These are phyloP conservation scores for Malachius bipustulatus DNA, from an alignment of 2,888 invertebrate species.

Conservation along the genomic window DNA sequence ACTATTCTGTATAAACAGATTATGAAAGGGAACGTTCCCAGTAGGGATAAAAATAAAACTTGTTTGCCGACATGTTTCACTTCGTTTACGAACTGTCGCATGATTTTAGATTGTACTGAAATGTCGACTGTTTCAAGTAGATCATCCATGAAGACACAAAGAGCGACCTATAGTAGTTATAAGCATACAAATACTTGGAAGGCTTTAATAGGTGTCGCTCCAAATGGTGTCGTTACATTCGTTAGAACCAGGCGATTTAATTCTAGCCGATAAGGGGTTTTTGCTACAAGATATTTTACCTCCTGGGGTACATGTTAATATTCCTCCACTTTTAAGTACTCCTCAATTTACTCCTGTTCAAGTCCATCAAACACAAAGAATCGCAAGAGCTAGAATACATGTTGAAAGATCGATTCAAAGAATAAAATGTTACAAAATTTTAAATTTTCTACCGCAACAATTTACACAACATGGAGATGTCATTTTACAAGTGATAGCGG, in stretches of 20 bases:
- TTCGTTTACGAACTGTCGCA: constrained; percentile 10
- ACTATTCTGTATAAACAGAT: constrained; percentile 9
- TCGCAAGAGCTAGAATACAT: constrained; percentile 5
- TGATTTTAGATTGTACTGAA: constrained; percentile 11
- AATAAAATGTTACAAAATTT: constrained; percentile 7
- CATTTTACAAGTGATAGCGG: constrained; percentile 1
- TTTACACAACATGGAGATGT: constrained; percentile 4
- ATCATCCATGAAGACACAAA: not conserved
- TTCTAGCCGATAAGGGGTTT: constrained; percentile 22
- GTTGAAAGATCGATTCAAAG: constrained; percentile 6
- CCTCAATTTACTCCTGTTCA: constrained; percentile 7
- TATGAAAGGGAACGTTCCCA: constrained; percentile 8
- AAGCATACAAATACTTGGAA: constrained; percentile 5
- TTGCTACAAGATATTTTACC: constrained; percentile 20
- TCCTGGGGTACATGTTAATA: constrained; percentile 20
- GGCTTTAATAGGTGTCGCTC: constrained; percentile 3
- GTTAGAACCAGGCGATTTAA: constrained; percentile 18
- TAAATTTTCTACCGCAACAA: constrained; percentile 4
- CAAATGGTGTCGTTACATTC: constrained; percentile 12
- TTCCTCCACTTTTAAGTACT: constrained; percentile 19
- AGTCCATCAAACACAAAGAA: constrained; percentile 3
- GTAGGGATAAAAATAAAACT: constrained; percentile 10
- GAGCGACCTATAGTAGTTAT: constrained; percentile 8
- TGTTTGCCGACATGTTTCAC: constrained; percentile 11
- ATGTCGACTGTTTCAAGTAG: constrained; percentile 3